Base-by-base conservation (phyloP, 2,797 vertebrate species). In the Sciaenops ocellatus region DNA sequence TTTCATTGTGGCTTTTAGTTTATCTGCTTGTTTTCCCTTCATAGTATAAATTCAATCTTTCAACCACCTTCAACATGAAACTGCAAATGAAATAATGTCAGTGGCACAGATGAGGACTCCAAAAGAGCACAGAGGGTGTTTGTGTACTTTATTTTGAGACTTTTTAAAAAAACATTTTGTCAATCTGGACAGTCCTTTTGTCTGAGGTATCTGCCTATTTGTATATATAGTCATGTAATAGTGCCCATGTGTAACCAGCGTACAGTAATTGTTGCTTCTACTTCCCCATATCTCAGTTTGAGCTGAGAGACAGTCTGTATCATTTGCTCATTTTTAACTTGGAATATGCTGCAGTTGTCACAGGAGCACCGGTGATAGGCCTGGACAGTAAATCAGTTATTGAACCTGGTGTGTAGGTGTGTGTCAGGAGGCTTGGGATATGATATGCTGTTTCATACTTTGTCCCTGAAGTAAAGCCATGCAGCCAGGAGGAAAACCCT, bases 301-400 rank as follows among this genome's bases (percentile, higher is more conserved):
- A 73, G 68, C 54, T 71, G 62, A 62, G 28, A 50, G 64, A 65
- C 56, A 26, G 46, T 56, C 44, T 0, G 22, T 22, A 67, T 79
- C 76, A 82, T 84, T 79, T 66, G 22, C 51, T 57, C 65, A 72
- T 70, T 48, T 30, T 86, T 68, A 63, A 59, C 20, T 28, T 42
- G 30, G 54, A 62, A 71, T 67, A 67, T 77, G 62, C 55, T 73
- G 65, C 30, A 44, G 56, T 68, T 73, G 47, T 76, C 79, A 78
- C 51, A 72, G 57, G 24, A 69, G 60, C 46, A 42, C 22, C 50
- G 15, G 55, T 24, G 72, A 69, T 82, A 77, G 61, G 41, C 66
- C 50, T 4, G 60, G n/a, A 70, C 46, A 56, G 66, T 38, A 81
- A 85, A 59, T 82, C 55, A 79, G 54, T 70, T 48, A 73, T 54